phyloP scores from a whole-genome alignment of 1,140 invertebrate species.

The Harlomillsia oculata region DNA sequence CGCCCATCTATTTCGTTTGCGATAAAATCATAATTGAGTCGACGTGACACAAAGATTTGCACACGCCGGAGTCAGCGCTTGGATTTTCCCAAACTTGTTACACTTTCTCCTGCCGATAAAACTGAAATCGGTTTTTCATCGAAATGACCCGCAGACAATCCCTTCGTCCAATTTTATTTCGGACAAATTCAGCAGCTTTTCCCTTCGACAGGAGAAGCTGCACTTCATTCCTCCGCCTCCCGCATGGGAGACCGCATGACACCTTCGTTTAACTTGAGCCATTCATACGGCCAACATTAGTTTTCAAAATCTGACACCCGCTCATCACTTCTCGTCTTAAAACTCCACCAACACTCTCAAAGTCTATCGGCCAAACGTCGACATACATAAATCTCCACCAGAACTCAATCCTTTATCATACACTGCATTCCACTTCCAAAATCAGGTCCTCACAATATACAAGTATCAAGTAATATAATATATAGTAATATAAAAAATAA shows the following conservation, averaged over 20 bases:
- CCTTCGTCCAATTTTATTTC: slow-evolving; percentile 29
- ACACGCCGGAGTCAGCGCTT: slow-evolving; percentile 28
- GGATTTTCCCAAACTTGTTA: slow-evolving; percentile 34
- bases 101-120: slow-evolving; percentile 32
- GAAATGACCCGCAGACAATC: slow-evolving; percentile 37
- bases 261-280: slow-evolving; percentile 9
- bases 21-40: slow-evolving; percentile 38
- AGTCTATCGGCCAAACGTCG: too few relatives aligned
- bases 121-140: slow-evolving; percentile 35
- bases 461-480: too few relatives aligned
- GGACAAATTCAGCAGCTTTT: slow-evolving; percentile 36
- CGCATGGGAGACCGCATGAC: neutral
- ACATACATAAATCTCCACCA: too few relatives aligned
- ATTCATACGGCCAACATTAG: slow-evolving; percentile 26
- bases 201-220: too few relatives aligned
- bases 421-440: too few relatives aligned
- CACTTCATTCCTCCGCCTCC: slow-evolving; percentile 7
- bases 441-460: too few relatives aligned
- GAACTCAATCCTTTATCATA: too few relatives aligned
- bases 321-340: too few relatives aligned
- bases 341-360: too few relatives aligned
- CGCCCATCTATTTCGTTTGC: slow-evolving; percentile 36
- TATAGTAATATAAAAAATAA: too few relatives aligned
- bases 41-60: slow-evolving; percentile 37
- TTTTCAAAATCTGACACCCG: slow-evolving; percentile 10